Conservation (phyloP, 2,113 vertebrate genomes). For the Antechinus flavipes region DNA sequence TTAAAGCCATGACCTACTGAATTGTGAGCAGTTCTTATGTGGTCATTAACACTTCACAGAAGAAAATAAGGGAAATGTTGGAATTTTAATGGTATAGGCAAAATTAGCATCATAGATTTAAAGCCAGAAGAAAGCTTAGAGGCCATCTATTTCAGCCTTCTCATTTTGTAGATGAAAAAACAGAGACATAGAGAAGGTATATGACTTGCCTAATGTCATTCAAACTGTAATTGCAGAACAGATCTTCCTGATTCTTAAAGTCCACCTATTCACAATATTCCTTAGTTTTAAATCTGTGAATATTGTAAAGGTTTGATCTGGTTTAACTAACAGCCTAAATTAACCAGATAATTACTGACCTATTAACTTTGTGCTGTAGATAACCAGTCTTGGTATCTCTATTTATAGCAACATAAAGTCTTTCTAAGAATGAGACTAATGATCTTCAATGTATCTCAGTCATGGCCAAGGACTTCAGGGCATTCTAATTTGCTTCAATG, state of each 20-base stretch:
- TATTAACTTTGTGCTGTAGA: not conserved
- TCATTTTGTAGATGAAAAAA: not conserved
- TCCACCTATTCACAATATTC: not conserved
- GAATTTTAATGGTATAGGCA: not conserved
- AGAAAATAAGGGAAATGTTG: not conserved
- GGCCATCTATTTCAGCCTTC: not conserved
- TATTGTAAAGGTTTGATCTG: not conserved
- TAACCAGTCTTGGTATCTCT: not conserved
- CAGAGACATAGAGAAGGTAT: not conserved
- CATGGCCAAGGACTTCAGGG: conserved; percentile 28
- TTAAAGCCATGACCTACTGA: not conserved
- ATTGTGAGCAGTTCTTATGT: not conserved
- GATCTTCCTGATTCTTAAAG: not conserved
- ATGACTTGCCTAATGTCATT: not conserved
- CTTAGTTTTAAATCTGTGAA: not conserved
- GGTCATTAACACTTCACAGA: not conserved
- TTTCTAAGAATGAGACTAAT: not conserved
- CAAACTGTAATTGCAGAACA: not conserved
- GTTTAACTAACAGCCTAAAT: not conserved
- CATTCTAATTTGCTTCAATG: conserved; percentile 20
- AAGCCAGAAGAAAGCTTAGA: not conserved
- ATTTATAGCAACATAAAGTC: conserved; percentile 45
- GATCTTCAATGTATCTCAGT: conserved; percentile 4
- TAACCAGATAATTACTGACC: not conserved
- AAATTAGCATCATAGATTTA: not conserved